Conservation (phyloP, 2,888 invertebrate species). For the Leptura quadrifasciata region DNA sequence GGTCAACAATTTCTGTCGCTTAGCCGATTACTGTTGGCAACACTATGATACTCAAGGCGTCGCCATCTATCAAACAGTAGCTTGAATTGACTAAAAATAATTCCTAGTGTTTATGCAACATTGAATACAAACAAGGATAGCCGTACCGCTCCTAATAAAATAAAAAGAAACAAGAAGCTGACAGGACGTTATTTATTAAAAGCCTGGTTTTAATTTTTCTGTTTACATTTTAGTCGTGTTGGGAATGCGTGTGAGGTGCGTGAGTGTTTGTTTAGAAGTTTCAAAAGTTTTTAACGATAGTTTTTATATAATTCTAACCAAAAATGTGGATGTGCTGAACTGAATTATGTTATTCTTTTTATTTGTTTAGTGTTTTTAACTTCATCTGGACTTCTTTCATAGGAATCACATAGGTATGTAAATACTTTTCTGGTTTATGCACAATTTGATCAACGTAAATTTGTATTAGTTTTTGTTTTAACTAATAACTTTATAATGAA, state of each 20-base stretch:
- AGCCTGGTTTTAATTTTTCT: slow-evolving; percentile 37
- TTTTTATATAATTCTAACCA: slow-evolving; percentile 15
- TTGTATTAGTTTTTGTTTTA: background rate
- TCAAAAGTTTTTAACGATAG: slow-evolving; percentile 33
- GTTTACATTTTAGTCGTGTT: slow-evolving; percentile 48
- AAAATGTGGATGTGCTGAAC: slow-evolving; percentile 4
- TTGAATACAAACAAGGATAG: slow-evolving; percentile 42
- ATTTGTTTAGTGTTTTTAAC: background rate
- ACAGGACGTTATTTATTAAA: slow-evolving; percentile 46
- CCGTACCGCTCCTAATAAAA: background rate
- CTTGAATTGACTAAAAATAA: background rate
- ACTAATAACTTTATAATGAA: background rate
- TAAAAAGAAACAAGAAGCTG: slow-evolving; percentile 34
- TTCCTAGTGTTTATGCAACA: slow-evolving; percentile 30
- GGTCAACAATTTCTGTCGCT: background rate
- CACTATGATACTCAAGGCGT: background rate
- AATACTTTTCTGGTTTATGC: background rate
- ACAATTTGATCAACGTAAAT: background rate
- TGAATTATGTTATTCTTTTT: background rate
- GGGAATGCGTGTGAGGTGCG: slow-evolving; percentile 41
- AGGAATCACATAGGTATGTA: background rate
- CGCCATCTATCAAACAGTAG: slow-evolving; percentile 1
- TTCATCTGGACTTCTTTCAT: background rate
- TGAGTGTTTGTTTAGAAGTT: slow-evolving; percentile 45
- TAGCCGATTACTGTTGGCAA: background rate